Evolutionary conservation across 2,797 vertebrate genomes (phyloP).

Genomic region (Stomatorhinus walkeri): DNA sequence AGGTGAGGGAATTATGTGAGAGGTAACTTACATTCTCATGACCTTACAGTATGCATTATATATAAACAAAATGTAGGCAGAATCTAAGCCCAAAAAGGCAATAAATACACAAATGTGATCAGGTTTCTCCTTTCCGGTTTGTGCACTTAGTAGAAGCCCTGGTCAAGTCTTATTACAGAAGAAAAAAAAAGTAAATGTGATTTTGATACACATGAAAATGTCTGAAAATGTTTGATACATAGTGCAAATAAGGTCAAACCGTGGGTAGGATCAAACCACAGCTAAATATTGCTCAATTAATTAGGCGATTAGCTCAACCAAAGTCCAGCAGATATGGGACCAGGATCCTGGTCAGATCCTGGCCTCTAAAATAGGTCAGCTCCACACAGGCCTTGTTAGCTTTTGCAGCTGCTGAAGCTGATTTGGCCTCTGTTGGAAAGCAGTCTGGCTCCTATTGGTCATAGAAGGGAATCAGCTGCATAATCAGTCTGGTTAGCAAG

Average conservation of each 20-base stretch:
- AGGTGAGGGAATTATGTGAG: conserved; percentile 41
- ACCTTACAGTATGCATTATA: not conserved
- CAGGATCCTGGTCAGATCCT: not conserved
- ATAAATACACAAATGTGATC: not conserved
- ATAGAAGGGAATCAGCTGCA: not conserved
- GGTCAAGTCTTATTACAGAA: not conserved
- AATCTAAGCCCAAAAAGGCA: not conserved
- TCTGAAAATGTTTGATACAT: not conserved
- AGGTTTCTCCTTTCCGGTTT: not conserved
- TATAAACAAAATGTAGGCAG: not conserved
- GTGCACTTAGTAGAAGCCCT: not conserved
- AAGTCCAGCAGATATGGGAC: not conserved
- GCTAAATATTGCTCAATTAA: not conserved
- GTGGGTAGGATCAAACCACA: not conserved
- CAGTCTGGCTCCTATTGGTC: not conserved
- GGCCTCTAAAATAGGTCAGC: not conserved
- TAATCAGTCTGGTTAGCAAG: not conserved
- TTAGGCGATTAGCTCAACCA: not conserved
- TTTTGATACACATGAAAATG: not conserved
- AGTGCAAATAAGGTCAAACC: not conserved
- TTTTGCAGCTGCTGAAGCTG: not conserved
- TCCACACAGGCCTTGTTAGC: not conserved
- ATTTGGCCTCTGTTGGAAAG: not conserved
- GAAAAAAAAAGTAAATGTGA: not conserved
- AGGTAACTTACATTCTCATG: not conserved